These are phyloP conservation scores for Sciurus carolinensis DNA, from an alignment of 2,797 vertebrate genomes.

Conservation along the genomic window DNA sequence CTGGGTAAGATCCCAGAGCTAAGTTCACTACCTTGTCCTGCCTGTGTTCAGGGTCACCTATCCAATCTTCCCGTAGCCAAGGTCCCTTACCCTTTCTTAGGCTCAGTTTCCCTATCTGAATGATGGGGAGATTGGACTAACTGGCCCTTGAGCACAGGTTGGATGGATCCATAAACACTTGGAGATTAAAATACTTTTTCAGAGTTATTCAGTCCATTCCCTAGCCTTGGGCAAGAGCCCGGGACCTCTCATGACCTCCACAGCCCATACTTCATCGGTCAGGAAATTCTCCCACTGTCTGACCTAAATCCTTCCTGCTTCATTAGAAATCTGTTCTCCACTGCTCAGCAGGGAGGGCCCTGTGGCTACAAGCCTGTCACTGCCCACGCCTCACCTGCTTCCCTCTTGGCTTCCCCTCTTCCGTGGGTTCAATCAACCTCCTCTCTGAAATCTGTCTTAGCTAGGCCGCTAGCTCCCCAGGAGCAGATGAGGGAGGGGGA, in stretches of 20 bases:
- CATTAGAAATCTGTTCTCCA: conserved; percentile 34
- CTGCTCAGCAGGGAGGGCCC: background rate
- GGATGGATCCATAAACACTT: conserved; percentile 51
- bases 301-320: conserved; percentile 79
- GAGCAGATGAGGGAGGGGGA: conserved; percentile 31
- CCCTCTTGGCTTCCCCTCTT: conserved; percentile 13
- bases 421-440: conserved; percentile 13
- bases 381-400: conserved; percentile 56
- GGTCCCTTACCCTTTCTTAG: background rate
- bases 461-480: background rate
- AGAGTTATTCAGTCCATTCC: conserved; percentile 25
- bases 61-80: too few relatives aligned
- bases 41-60: too few relatives aligned
- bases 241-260: conserved; percentile 71
- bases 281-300: conserved; percentile 75
- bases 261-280: conserved; percentile 20
- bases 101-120: background rate
- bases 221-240: conserved; percentile 64
- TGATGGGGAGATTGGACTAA: background rate
- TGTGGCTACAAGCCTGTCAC: background rate
- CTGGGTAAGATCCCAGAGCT: background rate
- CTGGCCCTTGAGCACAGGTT: background rate
- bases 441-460: conserved; percentile 6
- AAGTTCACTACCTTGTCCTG: too few relatives aligned
- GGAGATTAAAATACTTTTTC: conserved; percentile 67